Evolutionary conservation across 2,113 vertebrate species (phyloP), one percentile per base, ranked within the genome.

Genomic region (Serinus canaria): DNA sequence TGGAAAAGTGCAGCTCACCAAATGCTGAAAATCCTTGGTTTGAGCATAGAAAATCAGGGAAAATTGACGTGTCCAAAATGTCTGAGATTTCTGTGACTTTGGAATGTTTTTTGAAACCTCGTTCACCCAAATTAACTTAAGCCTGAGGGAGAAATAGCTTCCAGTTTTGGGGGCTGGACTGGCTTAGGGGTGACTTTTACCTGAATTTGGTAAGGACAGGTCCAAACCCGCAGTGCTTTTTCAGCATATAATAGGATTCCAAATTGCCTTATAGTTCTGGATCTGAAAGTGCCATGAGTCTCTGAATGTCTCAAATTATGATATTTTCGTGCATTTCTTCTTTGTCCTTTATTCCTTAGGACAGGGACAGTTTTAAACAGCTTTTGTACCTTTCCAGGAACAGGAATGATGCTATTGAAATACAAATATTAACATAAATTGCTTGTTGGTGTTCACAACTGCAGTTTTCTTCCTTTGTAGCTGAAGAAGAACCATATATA

Each of bases 401-500:
- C 25, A 74, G 35, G 23, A 66, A 55, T 0, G 0, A 13, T 73
- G 27, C 5, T 63, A 10, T 24, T 89, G 52, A 92, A 82, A 62
- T 30, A 16, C 13, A 66, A 47, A 58, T 76, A 46, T 37, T 78
- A 7, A 63, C 11, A 35, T 49, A 10, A 55, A 19, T 52, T 89
- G 33, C 17, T 87, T 60, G 27, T 27, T 72, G 20, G 19, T 89
- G 49, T 83, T 60, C 19, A 56, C 46, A 80, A 50, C 62, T 64
- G 30, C 58, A 84, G 7, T 85, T 39, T 59, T 69, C 56, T 73
- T 93, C 80, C 79, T 94, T 90, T 41, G 41, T 23, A 98, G 98
- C 82, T 74, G 64, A 83, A 67, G 98, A 98, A 50, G 89, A 97
- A 53, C 97, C 97, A 0, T 98, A 96, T 53, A 95, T 98, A 5